Evolutionary conservation across 2,113 vertebrate species (phyloP).

Genomic region (Propithecus coquereli): DNA sequence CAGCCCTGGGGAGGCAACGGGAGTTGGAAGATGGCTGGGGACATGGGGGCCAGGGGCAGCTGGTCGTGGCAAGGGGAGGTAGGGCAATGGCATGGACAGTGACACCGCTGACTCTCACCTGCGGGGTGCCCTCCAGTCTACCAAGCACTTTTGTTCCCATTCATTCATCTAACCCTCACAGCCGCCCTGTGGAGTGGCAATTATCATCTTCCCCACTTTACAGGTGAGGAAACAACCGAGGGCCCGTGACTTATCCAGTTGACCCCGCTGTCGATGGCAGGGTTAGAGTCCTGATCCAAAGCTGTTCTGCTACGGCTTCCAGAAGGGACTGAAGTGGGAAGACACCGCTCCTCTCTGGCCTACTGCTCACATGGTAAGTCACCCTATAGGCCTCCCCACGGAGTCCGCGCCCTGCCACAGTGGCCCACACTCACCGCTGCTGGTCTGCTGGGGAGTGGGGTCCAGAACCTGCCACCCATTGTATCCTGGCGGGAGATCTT

Average conservation of each 20-base stretch:
- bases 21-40: not conserved
- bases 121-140: not conserved
- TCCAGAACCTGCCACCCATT: conserved; percentile 92
- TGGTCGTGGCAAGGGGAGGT: accelerated
- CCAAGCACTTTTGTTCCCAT: not conserved
- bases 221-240: not conserved
- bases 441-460: conserved; percentile 90
- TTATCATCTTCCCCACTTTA: not conserved
- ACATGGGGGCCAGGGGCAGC: not conserved
- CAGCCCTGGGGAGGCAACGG: conserved; percentile 74
- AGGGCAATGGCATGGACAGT: not conserved
- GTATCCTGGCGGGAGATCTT: conserved; percentile 86
- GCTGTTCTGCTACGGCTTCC: not conserved
- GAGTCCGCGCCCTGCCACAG: not conserved
- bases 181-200: not conserved
- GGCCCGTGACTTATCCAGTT: not conserved
- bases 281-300: not conserved
- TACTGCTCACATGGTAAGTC: not conserved
- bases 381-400: not conserved
- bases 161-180: not conserved
- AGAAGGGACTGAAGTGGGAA: not conserved
- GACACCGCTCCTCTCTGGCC: not conserved
- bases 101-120: not conserved
- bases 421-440: conserved; percentile 81
- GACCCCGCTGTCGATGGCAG: not conserved